Percentiles rank a stretch among this genome's conserved stretches.
phyloP scores from a whole-genome alignment of 1,140 invertebrate species.

The Zaprionus davidi region DNA sequence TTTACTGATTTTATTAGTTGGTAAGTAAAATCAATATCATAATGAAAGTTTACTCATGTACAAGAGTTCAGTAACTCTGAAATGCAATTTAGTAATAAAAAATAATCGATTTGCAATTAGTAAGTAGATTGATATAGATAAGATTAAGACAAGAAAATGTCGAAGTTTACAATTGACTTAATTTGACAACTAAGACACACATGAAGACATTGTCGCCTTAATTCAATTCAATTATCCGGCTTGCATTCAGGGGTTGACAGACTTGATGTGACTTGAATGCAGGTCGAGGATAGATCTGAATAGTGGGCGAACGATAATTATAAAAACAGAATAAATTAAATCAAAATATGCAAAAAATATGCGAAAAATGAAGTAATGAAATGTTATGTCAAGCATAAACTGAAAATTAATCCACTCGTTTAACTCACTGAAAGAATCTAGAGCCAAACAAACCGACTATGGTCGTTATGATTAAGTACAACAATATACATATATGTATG shows the following conservation, averaged over 20 bases:
- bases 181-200: background rate
- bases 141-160: background rate
- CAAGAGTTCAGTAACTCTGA: too few relatives aligned
- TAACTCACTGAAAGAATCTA: background rate
- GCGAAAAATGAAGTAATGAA: slow-evolving; percentile 23
- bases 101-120: background rate
- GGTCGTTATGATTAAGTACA: slow-evolving; percentile 23
- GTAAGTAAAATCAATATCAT: slow-evolving; percentile 46
- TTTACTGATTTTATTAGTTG: slow-evolving; percentile 42
- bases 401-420: slow-evolving; percentile 38
- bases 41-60: too few relatives aligned
- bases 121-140: background rate
- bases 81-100: too few relatives aligned
- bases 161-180: background rate
- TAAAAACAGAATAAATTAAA: slow-evolving; percentile 3
- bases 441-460: background rate
- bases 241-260: background rate
- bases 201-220: background rate
- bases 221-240: background rate
- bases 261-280: background rate
- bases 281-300: background rate
- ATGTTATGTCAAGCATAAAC: slow-evolving; percentile 27
- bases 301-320: background rate
- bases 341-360: background rate
- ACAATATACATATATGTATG: slow-evolving; percentile 46